Conservation (phyloP, 2,888 invertebrate species). For the Eristalinus sepulchralis region DNA sequence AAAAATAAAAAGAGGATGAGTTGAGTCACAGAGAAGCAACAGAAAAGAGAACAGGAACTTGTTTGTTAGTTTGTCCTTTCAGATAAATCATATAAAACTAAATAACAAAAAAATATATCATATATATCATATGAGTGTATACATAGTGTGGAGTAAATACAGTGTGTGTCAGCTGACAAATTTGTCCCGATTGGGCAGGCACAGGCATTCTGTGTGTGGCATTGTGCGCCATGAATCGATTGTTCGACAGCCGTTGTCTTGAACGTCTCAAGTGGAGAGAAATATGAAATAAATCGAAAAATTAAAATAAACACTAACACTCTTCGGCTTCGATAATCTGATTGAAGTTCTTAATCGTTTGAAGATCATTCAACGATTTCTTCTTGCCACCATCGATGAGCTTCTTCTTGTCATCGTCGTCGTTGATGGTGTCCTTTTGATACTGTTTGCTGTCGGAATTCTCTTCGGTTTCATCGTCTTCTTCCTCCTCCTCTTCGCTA, state of each 20-base stretch:
- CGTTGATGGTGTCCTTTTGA: conserved; percentile 59
- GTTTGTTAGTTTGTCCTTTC: conserved; percentile 9
- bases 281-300: background rate
- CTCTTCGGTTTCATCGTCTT: conserved; percentile 14
- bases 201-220: too few relatives aligned
- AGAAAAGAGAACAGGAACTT: conserved; percentile 55
- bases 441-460: conserved; percentile 45
- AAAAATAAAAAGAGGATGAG: background rate
- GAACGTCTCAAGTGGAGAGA: background rate
- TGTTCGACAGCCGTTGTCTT: background rate
- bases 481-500: conserved; percentile 7
- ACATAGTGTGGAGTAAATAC: conserved; percentile 3
- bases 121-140: background rate
- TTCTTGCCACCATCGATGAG: conserved; percentile 44
- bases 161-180: conserved; percentile 7
- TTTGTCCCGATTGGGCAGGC: background rate
- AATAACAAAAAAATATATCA: conserved; percentile 62
- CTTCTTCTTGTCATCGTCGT: conserved; percentile 46
- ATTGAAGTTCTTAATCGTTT: conserved; percentile 50
- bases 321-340: conserved; percentile 58
- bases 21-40: background rate
- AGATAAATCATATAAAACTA: conserved; percentile 57
- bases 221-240: background rate
- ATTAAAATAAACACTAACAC: conserved; percentile 20
- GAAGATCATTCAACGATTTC: conserved; percentile 34